phyloP scores from a whole-genome alignment of 2,797 vertebrate species.

The Emys orbicularis region DNA sequence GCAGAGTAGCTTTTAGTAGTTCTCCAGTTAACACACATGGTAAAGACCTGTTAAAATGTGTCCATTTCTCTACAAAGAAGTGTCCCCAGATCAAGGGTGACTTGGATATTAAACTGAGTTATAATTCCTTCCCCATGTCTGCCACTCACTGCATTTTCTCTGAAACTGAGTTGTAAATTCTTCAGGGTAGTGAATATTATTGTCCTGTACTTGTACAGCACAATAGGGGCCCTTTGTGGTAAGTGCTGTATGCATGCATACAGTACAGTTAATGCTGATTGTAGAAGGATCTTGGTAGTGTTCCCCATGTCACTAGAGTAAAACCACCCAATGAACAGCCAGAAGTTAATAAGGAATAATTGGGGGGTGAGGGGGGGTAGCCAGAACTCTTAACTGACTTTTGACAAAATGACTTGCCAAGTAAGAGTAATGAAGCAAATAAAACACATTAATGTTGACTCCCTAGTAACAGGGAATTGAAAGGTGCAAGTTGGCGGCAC shows the following conservation, averaged over 20 bases:
- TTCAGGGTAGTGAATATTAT: neutral
- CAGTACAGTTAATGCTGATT: neutral
- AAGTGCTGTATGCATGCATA: neutral
- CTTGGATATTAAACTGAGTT: neutral
- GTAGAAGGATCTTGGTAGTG: neutral
- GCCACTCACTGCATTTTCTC: neutral
- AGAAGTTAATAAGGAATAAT: neutral
- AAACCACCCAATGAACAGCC: neutral
- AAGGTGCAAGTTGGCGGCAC: neutral
- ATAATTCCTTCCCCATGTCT: neutral
- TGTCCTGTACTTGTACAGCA: neutral
- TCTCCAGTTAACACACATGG: neutral
- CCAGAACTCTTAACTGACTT: neutral
- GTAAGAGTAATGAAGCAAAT: neutral
- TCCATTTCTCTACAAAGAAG: neutral
- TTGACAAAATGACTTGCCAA: neutral
- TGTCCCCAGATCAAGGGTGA: neutral
- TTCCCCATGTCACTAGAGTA: neutral
- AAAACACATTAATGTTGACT: neutral
- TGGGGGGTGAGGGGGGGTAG: no score
- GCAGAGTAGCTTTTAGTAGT: conserved; percentile 43
- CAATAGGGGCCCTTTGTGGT: neutral
- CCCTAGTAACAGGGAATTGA: neutral
- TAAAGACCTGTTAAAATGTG: neutral
- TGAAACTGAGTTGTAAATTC: neutral